Percentiles rank a stretch among this genome's conserved stretches.
Evolutionary conservation across 2,113 vertebrate genomes (phyloP).

Genomic region (Carlito syrichta): DNA sequence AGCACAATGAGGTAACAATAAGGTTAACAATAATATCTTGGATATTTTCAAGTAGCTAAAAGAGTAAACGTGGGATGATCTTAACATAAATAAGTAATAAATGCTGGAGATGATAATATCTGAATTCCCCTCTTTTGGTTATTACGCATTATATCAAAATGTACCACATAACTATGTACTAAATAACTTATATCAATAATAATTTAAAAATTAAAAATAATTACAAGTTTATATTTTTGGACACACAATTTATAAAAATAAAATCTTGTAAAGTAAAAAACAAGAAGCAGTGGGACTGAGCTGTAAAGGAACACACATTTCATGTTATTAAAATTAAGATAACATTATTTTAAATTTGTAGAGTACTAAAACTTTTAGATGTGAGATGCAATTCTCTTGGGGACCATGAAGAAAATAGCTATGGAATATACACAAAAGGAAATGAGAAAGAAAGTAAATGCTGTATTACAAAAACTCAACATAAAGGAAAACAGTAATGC

Average conservation of each 20-base stretch:
- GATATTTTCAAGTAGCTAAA: too few relatives aligned
- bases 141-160: too few relatives aligned
- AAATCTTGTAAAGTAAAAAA: background rate
- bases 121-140: too few relatives aligned
- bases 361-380: background rate
- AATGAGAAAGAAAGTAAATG: background rate
- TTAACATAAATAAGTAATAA: too few relatives aligned
- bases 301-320: too few relatives aligned
- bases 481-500: background rate
- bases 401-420: background rate
- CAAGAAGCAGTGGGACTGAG: background rate
- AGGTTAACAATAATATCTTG: too few relatives aligned
- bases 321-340: background rate
- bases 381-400: background rate
- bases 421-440: background rate
- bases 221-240: background rate
- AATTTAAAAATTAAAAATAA: too few relatives aligned
- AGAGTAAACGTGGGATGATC: too few relatives aligned
- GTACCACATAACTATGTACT: too few relatives aligned
- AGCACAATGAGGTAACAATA: too few relatives aligned
- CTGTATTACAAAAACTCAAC: background rate
- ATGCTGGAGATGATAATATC: too few relatives aligned
- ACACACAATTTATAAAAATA: background rate
- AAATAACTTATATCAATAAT: too few relatives aligned
- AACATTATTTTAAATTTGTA: background rate